Conservation (phyloP, 2,113 vertebrate genomes). For the Ailurus styani region DNA sequence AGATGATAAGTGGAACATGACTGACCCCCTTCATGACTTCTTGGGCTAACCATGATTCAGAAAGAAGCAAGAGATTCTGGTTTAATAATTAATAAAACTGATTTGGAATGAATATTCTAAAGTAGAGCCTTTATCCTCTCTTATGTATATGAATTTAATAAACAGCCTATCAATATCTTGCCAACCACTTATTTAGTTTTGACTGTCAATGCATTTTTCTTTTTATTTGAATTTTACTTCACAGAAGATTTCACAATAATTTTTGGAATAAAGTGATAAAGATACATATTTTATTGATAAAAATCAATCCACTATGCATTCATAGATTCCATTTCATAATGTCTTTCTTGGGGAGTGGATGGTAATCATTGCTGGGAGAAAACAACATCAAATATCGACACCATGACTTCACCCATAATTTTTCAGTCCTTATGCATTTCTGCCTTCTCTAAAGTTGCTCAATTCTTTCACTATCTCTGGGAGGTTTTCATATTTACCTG, state of each 20-base stretch:
- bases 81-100: not conserved
- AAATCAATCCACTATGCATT: not conserved
- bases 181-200: not conserved
- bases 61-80: not conserved
- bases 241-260: not conserved
- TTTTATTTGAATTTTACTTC: slow-evolving; percentile 11
- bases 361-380: not conserved
- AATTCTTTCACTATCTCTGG: not conserved
- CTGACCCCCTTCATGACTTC: not conserved
- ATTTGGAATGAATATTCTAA: not conserved
- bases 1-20: not conserved
- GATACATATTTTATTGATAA: not conserved
- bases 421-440: not conserved
- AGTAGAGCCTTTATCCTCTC: not conserved
- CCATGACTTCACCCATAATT: not conserved
- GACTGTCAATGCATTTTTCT: not conserved
- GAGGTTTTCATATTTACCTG: not conserved
- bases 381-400: not conserved
- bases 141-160: not conserved
- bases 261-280: not conserved
- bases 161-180: not conserved
- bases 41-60: not conserved
- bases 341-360: not conserved
- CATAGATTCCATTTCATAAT: not conserved
- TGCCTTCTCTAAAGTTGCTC: not conserved